Evolutionary conservation across 2,888 invertebrate species (phyloP).

Genomic region (Ecliptopera silaceata): DNA sequence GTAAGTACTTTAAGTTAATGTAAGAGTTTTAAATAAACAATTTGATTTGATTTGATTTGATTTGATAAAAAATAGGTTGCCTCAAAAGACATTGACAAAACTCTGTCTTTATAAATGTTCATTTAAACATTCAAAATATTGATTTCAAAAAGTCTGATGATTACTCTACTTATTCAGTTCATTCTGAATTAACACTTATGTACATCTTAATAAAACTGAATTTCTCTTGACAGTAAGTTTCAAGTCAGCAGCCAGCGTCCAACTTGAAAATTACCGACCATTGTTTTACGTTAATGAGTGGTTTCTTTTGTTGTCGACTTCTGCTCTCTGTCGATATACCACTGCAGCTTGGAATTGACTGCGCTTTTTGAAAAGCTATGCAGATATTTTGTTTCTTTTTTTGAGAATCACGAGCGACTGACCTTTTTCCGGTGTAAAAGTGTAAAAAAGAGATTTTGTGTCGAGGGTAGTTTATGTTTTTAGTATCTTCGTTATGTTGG

Average conservation of each 20-base stretch:
- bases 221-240: not conserved
- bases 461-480: too few relatives aligned
- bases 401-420: too few relatives aligned
- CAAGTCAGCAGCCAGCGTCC: not conserved
- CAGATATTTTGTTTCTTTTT: not conserved
- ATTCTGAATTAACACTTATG: not conserved
- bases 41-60: too few relatives aligned
- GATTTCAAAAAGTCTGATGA: not conserved
- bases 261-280: constrained; percentile 44
- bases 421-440: too few relatives aligned
- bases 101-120: too few relatives aligned
- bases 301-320: constrained; percentile 30
- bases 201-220: not conserved
- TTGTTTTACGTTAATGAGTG: constrained; percentile 41
- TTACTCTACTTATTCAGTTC: not conserved
- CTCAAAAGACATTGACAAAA: too few relatives aligned
- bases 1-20: too few relatives aligned
- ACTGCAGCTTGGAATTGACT: constrained; percentile 5
- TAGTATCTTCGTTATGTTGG: too few relatives aligned
- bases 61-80: too few relatives aligned
- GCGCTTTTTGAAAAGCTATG: constrained; percentile 18
- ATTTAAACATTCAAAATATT: too few relatives aligned
- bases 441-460: too few relatives aligned
- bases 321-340: constrained; percentile 17
- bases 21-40: too few relatives aligned